Percentiles rank a stretch among this genome's conserved stretches.
phyloP scores from a whole-genome alignment of 2,113 vertebrate species.

The Corynorhinus townsendii region DNA sequence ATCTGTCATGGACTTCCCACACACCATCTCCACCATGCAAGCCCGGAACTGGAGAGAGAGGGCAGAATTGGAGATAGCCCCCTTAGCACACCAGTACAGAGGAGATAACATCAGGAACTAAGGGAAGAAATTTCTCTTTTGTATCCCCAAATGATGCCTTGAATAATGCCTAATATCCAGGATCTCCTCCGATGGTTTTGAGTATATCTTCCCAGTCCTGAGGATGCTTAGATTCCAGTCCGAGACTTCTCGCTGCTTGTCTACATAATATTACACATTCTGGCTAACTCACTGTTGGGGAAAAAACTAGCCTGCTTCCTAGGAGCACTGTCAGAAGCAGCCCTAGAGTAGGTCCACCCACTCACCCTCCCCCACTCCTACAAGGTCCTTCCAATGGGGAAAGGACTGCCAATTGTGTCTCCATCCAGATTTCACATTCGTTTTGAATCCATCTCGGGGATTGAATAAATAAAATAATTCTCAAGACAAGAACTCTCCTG shows the following conservation, averaged over 20 bases:
- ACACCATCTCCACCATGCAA: slow-evolving; percentile 87
- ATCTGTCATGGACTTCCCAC: slow-evolving; percentile 81
- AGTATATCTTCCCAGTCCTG: not conserved
- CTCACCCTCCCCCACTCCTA: not conserved
- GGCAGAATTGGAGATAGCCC: not conserved
- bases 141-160: not conserved
- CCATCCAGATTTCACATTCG: not conserved
- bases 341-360: not conserved
- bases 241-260: not conserved
- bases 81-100: not conserved
- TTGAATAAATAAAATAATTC: not conserved
- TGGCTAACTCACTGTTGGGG: not conserved
- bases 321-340: not conserved
- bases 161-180: no score
- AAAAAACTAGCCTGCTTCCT: not conserved
- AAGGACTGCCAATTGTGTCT: not conserved
- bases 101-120: not conserved
- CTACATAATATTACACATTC: not conserved
- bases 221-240: not conserved
- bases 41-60: slow-evolving; percentile 80
- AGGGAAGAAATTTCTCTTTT: not conserved
- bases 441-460: not conserved
- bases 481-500: not conserved
- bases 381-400: not conserved
- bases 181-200: not conserved